Conservation (phyloP, 2,888 invertebrate genomes). For the Heteromyza rotundicornis region DNA sequence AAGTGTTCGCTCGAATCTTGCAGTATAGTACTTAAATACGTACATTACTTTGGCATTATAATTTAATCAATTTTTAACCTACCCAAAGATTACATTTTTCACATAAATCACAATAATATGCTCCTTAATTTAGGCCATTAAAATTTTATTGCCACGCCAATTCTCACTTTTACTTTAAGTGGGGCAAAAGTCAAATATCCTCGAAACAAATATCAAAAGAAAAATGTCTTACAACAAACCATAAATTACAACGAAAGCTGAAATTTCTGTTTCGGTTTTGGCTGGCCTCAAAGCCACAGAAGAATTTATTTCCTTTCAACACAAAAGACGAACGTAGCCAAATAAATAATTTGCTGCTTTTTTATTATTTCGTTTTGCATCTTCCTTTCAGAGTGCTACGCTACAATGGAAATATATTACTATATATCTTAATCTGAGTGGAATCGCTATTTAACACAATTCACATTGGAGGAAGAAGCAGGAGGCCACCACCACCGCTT, state of each 20-base stretch:
- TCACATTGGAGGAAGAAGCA: neutral
- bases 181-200: neutral
- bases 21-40: too few species aligned
- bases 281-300: neutral
- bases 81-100: too few species aligned
- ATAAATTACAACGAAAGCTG: neutral
- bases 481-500: neutral
- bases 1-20: too few species aligned
- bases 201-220: neutral
- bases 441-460: slow-evolving; percentile 15
- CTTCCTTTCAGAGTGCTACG: neutral
- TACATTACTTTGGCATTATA: too few species aligned
- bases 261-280: neutral
- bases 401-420: too few species aligned
- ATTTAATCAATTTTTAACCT: neutral
- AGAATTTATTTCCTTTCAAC: neutral
- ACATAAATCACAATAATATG: slow-evolving; percentile 40
- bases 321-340: neutral
- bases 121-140: slow-evolving; percentile 47
- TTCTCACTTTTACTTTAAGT: neutral
- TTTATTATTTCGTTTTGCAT: neutral
- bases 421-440: slow-evolving; percentile 12
- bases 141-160: slow-evolving; percentile 41
- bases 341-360: slow-evolving; percentile 1
- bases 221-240: neutral